Conservation (phyloP, 2,113 vertebrate species). For the Rhizomys pruinosus region DNA sequence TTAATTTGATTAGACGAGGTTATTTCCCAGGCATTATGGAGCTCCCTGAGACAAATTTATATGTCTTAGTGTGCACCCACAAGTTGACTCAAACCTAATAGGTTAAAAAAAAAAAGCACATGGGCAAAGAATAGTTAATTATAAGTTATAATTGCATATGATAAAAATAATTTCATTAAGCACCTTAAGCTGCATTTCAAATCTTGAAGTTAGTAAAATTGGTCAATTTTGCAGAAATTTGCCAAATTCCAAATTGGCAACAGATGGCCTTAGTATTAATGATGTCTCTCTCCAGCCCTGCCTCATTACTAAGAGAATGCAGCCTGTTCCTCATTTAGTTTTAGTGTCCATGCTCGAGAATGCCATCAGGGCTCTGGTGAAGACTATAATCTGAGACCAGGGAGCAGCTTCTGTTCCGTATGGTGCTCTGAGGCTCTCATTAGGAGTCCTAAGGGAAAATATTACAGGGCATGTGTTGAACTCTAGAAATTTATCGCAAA, state of each 20-base stretch:
- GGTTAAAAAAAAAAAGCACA: neutral
- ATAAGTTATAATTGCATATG: neutral
- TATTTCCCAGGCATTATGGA: neutral
- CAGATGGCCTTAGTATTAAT: neutral
- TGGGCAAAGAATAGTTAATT: neutral
- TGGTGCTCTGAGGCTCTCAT: neutral
- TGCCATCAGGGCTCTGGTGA: neutral
- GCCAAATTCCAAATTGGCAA: neutral
- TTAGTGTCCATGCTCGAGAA: neutral
- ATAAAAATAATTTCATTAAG: slow-evolving; percentile 47
- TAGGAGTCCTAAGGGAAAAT: neutral
- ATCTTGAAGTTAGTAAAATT: neutral
- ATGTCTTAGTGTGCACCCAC: neutral
- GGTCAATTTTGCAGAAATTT: neutral
- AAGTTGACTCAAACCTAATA: neutral
- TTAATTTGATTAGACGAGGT: neutral
- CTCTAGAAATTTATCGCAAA: neutral
- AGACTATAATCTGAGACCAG: neutral
- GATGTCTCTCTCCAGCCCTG: neutral
- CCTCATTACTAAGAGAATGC: neutral
- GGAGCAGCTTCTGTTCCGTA: neutral
- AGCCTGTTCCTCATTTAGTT: neutral
- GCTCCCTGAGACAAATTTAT: neutral
- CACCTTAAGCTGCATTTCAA: slow-evolving; percentile 27
- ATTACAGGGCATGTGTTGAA: neutral